A percentile compares a stretch with the other conserved stretches of the same genome.
Evolutionary conservation across 1,140 invertebrate species (phyloP).

Genomic region (Harpegnathos saltator): DNA sequence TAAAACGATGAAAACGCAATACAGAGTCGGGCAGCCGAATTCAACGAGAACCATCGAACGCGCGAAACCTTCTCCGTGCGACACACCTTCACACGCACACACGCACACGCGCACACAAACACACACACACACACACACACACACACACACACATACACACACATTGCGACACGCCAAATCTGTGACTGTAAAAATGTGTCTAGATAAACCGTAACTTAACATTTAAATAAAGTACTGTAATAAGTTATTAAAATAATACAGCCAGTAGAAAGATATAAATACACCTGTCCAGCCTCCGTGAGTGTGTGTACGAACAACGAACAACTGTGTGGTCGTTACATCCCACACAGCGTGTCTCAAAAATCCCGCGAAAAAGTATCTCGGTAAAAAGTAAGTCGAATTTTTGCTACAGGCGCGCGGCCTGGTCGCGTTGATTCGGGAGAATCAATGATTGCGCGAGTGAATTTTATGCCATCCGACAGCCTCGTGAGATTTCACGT

Average conservation of each 20-base stretch:
- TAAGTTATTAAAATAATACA: constrained; percentile 80
- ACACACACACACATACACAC: constrained; percentile 15
- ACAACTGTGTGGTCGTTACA: too few species aligned
- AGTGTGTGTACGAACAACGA: neutral
- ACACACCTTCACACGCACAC: constrained; percentile 16
- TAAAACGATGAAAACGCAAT: constrained; percentile 7
- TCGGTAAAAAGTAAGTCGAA: too few species aligned
- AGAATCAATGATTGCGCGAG: too few species aligned
- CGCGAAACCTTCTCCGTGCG: neutral
- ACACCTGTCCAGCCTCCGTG: constrained; percentile 29
- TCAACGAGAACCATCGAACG: constrained; percentile 5
- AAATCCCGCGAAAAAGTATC: neutral
- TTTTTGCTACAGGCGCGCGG: too few species aligned
- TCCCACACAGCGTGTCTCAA: neutral
- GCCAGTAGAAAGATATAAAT: constrained; percentile 36
- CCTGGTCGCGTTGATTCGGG: neutral
- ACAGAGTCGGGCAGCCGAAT: neutral
- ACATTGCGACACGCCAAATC: constrained; percentile 46
- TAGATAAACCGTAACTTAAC: constrained; percentile 81
- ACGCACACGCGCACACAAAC: neutral
- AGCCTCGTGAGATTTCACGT: too few species aligned
- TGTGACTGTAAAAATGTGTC: constrained; percentile 69
- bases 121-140: neutral
- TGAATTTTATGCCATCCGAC: too few species aligned
- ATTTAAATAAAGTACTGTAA: constrained; percentile 80